Evolutionary conservation across 2,888 invertebrate genomes (phyloP), one percentile per base, ranked within the genome.

Genomic region (Phaedon cochleariae): DNA sequence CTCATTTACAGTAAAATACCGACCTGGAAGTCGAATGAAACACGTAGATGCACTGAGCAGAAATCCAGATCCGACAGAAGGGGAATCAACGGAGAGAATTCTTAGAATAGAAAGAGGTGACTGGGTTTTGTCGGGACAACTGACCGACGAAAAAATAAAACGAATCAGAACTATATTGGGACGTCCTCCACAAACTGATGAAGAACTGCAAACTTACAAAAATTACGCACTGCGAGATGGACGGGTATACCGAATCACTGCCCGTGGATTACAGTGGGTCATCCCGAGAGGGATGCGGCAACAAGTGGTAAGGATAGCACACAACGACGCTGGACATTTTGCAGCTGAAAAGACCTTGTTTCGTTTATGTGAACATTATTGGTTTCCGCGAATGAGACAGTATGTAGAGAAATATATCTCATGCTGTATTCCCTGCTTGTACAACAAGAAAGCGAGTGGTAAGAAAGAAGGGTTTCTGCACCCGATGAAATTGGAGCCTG

Each of bases 321-420:
- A 83, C 54, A 81, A 83, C 54, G 79, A 81, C 12, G 66, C 76
- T 15, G 81, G 80, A 10, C 80, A 83, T 64, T 76, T 81, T 57
- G 79, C 75, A 2, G 20, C 75, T 2, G 76, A 78, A 1, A 80
- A 79, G 54, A 80, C 78, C 1, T 15, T 79, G 1, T 68, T 74
- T 3, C 69, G 68, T 55, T 63, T 82, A 17, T 57, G 67, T 2
- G 72, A 74, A 34, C 70, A 71, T 10, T 59, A 49, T 5, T 60
- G 51, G 80, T 83, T 83, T 54, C 76, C 79, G 0, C 72, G 75
- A 2, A 79, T 83, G 78, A 68, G 71, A 18, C 66, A 73, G 7
- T 81, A 79, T 55, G 76, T 82, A 0, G 76, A 75, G 51, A 77
- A 79, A 59, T 82, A 84, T 66, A 79, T 83, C 2, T 64, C 34